Conservation (phyloP, 92 coral and sea anemone species). For the Phenganax marumi region DNA sequence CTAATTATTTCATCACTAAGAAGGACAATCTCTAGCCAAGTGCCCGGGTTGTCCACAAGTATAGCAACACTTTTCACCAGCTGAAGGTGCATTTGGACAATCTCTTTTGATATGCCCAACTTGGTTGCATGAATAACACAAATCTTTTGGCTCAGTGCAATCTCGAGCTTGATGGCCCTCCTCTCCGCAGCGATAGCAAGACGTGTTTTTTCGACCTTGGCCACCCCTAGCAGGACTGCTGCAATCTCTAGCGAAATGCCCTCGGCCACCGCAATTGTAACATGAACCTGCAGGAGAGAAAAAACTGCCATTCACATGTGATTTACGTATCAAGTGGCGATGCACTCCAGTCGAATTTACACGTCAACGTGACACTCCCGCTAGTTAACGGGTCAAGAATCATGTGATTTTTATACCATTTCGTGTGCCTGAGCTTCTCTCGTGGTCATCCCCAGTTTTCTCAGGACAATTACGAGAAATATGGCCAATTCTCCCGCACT, state of each 20-base stretch:
- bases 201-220: not conserved
- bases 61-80: slow-evolving; percentile 30
- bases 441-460: slow-evolving; percentile 57
- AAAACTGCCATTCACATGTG: not conserved
- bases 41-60: slow-evolving; percentile 15
- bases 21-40: slow-evolving; percentile 69
- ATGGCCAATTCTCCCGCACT: slow-evolving; percentile 91
- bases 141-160: slow-evolving; percentile 42
- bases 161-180: slow-evolving; percentile 68
- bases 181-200: slow-evolving; percentile 65
- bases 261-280: slow-evolving; percentile 68
- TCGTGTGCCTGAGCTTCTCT: not conserved
- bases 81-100: slow-evolving; percentile 46
- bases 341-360: no score
- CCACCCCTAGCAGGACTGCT: slow-evolving; percentile 8
- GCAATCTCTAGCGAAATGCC: slow-evolving; percentile 92
- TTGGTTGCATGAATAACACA: slow-evolving; percentile 75
- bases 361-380: no score
- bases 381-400: not conserved
- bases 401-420: not conserved
- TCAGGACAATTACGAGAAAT: slow-evolving; percentile 73
- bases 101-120: slow-evolving; percentile 81
- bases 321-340: no score
- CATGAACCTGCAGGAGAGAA: not conserved
- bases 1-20: not conserved